phyloP scores from a whole-genome alignment of 1,140 invertebrate species.

The Amyelois transitella region DNA sequence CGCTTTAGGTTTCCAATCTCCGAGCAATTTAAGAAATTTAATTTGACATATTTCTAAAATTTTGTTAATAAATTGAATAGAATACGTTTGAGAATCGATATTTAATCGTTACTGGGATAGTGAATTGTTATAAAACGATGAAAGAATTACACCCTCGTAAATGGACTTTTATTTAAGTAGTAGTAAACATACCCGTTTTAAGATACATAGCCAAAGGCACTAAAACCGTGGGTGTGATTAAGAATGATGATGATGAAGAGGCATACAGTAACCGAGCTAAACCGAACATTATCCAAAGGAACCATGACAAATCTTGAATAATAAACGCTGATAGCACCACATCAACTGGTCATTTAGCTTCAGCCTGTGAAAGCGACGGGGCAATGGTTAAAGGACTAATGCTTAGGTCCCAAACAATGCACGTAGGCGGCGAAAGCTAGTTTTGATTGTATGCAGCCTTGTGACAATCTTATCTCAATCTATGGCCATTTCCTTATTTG shows the following conservation, averaged over 20 bases:
- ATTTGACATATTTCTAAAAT: no score
- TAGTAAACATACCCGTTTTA: no score
- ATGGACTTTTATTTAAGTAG: no score
- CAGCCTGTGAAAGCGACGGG: slow-evolving; percentile 8
- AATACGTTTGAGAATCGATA: no score
- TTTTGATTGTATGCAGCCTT: slow-evolving; percentile 5
- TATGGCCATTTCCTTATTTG: slow-evolving; percentile 5
- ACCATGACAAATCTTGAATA: neutral
- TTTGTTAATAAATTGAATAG: no score
- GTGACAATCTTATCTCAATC: slow-evolving; percentile 9
- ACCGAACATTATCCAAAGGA: neutral
- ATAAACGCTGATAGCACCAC: neutral
- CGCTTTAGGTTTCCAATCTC: no score
- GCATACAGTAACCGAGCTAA: neutral
- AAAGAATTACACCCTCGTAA: no score
- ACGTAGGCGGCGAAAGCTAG: slow-evolving; percentile 29
- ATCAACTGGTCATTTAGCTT: slow-evolving; percentile 32
- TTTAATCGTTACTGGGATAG: no score
- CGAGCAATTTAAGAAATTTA: no score
- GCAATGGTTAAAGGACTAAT: slow-evolving; percentile 32
- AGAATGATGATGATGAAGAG: neutral
- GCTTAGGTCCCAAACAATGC: slow-evolving; percentile 28
- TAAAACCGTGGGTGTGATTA: neutral
- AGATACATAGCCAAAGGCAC: neutral
- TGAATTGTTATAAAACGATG: no score